These are phyloP conservation scores for Chloroclystis v-ata DNA, from an alignment of 2,888 invertebrate species.

Conservation along the genomic window DNA sequence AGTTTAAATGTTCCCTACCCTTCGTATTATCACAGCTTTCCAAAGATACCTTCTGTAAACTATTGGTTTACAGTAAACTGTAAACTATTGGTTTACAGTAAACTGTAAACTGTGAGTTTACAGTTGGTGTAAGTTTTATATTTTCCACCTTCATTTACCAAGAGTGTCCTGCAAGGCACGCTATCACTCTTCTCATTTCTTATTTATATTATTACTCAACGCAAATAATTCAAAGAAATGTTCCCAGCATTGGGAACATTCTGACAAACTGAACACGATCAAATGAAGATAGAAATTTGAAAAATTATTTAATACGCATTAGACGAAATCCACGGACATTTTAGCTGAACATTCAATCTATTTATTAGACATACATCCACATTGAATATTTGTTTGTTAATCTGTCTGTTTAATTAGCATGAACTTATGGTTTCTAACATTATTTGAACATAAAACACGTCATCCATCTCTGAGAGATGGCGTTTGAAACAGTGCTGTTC, in stretches of 20 bases:
- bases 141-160: conserved; percentile 36
- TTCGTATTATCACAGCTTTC: conserved; percentile 62
- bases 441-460: no score
- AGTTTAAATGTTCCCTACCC: conserved; percentile 32
- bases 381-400: conserved; percentile 1
- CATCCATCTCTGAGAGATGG: no score
- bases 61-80: conserved; percentile 30
- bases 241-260: not conserved
- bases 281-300: conserved; percentile 1
- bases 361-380: not conserved
- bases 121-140: no score
- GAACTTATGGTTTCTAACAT: no score
- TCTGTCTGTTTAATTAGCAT: not conserved
- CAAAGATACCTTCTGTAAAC: conserved; percentile 40
- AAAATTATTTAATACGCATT: conserved; percentile 2
- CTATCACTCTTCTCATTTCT: conserved; percentile 48
- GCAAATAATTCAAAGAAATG: not conserved
- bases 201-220: conserved; percentile 22
- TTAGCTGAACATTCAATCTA: not conserved
- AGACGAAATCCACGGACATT: not conserved
- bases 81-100: no score
- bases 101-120: conserved; percentile 37
- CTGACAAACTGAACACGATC: not conserved
- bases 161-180: conserved; percentile 60
- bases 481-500: no score